Base-by-base conservation (phyloP, 2,888 invertebrate species). In the Microdon myrmicae region DNA sequence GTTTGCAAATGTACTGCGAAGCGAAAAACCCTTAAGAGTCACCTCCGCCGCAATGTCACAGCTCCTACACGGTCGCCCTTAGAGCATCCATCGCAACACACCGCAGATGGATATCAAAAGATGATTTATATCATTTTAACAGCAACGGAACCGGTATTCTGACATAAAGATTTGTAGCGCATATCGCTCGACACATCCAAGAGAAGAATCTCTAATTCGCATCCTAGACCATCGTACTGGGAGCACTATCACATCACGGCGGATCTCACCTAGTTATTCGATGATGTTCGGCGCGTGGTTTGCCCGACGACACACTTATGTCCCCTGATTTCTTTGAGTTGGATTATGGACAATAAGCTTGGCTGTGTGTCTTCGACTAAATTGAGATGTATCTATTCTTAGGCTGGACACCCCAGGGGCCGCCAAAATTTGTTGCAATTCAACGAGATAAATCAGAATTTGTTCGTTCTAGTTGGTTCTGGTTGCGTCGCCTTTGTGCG, bases 111-210 rank as follows among this genome's bases (percentile, higher is more conserved):
- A 60, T 56, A 19, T 49, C 6, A 37, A 49, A 37, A 48, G 44
- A 37, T 67, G 67, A 67, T 67, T 67, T 67, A 67, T 67, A 51
- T 49, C 12, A 22, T 58, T 67, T 67, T 67, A 67, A 67, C 48
- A 67, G 64, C 53, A 54, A 49, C 61, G 58, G 28, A 20, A 58
- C 49, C 47, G 49, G 37, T 13, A 38, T 48, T 23, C 12, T 58
- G 45, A 34, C 68, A 49, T 37, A 47, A 49, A 67, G 55, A 55
- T 69, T 55, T 73, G 74, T 74, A 56, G 56, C 32, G 20, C 37
- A 23, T 34, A 22, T 29, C 28, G 3, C 20, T 17, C 13, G 16
- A 23, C 19, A n/a, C 22, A 38, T 34, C 23, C 14, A 22, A 35
- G 34, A 34, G 25, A 26, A 25, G 19, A 22, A 22, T 39, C 31